Evolutionary conservation across 2,113 vertebrate species (phyloP).

Genomic region (Corapipo altera): DNA sequence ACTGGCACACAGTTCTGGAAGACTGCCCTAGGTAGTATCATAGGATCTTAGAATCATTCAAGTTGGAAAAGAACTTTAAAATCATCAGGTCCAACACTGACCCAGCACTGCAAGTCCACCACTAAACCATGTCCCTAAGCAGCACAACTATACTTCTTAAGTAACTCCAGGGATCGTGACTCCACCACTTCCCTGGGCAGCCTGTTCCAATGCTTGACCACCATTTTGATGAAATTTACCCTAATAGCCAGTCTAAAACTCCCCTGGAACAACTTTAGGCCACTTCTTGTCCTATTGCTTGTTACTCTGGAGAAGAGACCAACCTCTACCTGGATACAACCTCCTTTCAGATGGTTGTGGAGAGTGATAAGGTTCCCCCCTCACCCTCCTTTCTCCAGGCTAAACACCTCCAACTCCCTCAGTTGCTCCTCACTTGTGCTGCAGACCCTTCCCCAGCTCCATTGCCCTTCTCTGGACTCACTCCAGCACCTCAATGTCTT

Average conservation of each 20-base stretch:
- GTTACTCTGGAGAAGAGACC: neutral
- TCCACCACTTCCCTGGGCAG: neutral
- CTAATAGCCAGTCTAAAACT: neutral
- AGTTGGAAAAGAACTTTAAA: neutral
- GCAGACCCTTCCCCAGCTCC: neutral
- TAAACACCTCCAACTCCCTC: neutral
- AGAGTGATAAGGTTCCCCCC: too few species aligned
- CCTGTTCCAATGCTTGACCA: neutral
- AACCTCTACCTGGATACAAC: neutral
- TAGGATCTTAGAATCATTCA: neutral
- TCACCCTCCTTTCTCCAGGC: neutral
- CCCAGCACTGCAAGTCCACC: neutral
- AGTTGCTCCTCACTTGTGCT: fast-evolving
- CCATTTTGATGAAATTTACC: neutral
- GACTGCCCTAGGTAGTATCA: neutral
- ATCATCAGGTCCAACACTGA: neutral
- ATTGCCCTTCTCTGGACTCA: fast-evolving
- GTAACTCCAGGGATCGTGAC: neutral
- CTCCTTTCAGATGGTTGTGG: neutral
- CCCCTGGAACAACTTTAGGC: neutral
- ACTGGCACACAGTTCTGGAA: neutral
- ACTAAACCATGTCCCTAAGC: neutral
- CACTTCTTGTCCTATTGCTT: neutral
- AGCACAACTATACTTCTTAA: neutral
- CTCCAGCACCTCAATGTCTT: neutral